Conservation (phyloP, 2,113 vertebrate genomes). For the Todiramphus saurophagus region DNA sequence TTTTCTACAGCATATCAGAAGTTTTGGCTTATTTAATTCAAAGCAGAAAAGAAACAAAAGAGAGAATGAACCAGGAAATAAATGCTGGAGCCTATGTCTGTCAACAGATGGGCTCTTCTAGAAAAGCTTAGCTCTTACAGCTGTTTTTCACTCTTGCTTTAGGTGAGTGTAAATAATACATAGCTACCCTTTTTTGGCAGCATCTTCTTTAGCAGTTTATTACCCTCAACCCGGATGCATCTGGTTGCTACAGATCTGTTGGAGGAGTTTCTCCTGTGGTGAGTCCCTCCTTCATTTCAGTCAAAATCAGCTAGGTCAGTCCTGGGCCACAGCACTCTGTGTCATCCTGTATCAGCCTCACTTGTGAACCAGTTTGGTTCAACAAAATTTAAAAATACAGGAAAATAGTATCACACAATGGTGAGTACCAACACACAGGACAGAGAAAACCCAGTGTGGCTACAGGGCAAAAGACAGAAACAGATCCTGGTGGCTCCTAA, state of each 20-base stretch:
- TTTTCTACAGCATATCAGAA: neutral
- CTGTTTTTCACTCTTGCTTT: neutral
- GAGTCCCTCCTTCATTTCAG: neutral
- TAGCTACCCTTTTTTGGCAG: neutral
- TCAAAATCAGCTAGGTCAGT: neutral
- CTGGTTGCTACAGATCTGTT: neutral
- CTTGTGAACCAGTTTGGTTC: neutral
- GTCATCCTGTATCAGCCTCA: neutral
- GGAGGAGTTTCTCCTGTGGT: neutral
- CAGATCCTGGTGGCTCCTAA: neutral
- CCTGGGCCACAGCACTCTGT: neutral
- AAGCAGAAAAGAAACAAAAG: neutral
- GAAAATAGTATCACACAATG: rapidly evolving
- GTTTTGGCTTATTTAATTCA: neutral
- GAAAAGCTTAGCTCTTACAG: neutral
- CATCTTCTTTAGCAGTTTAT: neutral
- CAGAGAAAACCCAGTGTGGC: rapidly evolving
- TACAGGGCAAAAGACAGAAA: neutral
- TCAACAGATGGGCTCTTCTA: neutral
- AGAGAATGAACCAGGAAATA: neutral
- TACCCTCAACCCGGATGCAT: rapidly evolving
- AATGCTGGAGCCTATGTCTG: neutral
- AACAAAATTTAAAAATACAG: neutral
- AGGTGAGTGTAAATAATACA: neutral
- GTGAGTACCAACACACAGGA: neutral